Evolutionary conservation across 2,113 vertebrate genomes (phyloP).

Genomic region (Glareola pratincola): DNA sequence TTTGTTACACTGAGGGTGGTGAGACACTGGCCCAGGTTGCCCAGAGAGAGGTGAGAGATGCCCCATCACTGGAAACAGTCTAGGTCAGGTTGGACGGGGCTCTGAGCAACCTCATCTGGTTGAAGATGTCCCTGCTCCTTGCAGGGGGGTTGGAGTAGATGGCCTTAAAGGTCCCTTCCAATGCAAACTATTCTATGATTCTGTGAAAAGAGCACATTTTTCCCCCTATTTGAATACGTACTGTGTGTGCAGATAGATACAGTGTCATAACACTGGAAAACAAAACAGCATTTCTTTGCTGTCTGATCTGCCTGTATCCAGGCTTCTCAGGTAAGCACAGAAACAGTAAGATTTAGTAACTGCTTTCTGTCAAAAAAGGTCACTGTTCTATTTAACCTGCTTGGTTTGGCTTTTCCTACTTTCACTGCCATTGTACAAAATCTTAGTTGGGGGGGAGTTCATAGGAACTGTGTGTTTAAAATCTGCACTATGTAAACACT

Average conservation of each 20-base stretch:
- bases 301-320: neutral
- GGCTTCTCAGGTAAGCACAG: neutral
- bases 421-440: neutral
- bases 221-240: rapidly evolving
- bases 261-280: neutral
- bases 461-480: neutral
- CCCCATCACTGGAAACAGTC: neutral
- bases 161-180: neutral
- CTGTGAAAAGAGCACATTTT: neutral
- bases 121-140: neutral
- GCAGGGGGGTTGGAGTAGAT: neutral
- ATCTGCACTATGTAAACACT: rapidly evolving
- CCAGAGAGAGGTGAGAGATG: neutral
- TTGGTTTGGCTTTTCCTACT: neutral
- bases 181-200: neutral
- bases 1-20: neutral
- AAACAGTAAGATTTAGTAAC: neutral
- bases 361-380: neutral
- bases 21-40: neutral
- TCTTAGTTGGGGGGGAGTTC: neutral
- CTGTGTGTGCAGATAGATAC: neutral
- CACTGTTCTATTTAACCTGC: neutral
- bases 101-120: neutral
- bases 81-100: neutral
- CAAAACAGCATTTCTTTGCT: neutral